Base-by-base conservation (phyloP, 2,113 vertebrate genomes). In the Ceyx melanurus region DNA sequence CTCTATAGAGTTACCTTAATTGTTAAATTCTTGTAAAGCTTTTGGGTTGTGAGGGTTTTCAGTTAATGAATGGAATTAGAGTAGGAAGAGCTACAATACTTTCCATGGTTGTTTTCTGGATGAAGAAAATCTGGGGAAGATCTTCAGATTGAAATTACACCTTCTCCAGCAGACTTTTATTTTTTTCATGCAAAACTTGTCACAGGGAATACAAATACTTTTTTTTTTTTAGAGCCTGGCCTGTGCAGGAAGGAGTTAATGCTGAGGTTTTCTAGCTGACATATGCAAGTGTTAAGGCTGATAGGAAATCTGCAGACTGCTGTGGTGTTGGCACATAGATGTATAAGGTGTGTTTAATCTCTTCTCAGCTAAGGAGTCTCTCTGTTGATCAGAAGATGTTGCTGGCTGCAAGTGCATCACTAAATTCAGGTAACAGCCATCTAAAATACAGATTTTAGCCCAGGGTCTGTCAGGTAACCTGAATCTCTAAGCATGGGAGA, bases 61-160 rank as follows among this genome's bases (percentile, higher is more conserved):
- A 67, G 67, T 71, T 94, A 95, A 87, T 87, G 88, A 91, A 78
- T 72, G 33, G 77, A 82, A 92, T 81, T 81, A 90, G 79, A 84
- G 74, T 89, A 79, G 83, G 92, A 92, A 95, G 86, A 79, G 31
- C 35, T 75, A 16, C 74, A 70, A 13, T 15, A 20, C 62, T 73
- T 94, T 92, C 94, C 84, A 66, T 87, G 86, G 89, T 70, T 94
- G 91, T 89, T 92, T 93, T 94, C 78, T 90, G 66, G 62, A 43
- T 92, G 62, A 86, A 86, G 45, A 86, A 86, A 42, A n/a, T n/a
- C n/a, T 68, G 6, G 21, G 70, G 50, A 79, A 76, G 60, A 81
- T 66, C 43, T 82, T 84, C 15, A 40, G 40, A 61, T 90, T 82
- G 72, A 37, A 72, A 7, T 5, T 35, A 40, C 5, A 15, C 37